Percentiles rank a stretch among this genome's conserved stretches.
Conservation (phyloP, 2,113 vertebrate genomes). For the Azemiops feae region DNA sequence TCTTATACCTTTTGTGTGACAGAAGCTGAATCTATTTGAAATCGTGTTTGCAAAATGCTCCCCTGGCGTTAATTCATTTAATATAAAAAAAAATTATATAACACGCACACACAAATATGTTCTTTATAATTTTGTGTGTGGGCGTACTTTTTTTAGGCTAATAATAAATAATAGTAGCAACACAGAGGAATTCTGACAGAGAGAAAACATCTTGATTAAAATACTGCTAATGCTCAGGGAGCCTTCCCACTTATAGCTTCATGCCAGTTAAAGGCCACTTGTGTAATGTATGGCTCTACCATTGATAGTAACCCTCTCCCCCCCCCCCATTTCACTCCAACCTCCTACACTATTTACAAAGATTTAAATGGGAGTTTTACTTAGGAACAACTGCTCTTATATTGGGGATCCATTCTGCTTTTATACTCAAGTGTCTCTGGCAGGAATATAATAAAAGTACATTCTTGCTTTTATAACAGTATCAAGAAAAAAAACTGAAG, state of each 20-base stretch:
- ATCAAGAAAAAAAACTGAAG: background rate
- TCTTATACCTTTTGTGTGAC: background rate
- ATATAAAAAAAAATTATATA: background rate
- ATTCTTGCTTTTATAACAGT: background rate
- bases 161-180: background rate
- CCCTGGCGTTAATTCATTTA: fast-evolving
- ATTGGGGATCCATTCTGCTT: background rate
- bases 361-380: background rate
- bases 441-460: background rate
- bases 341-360: background rate
- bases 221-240: background rate
- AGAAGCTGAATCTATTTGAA: slow-evolving; percentile 25
- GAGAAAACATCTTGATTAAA: background rate
- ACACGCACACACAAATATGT: background rate
- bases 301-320: background rate
- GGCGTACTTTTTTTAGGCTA: background rate
- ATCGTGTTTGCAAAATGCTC: background rate
- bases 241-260: background rate
- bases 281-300: background rate
- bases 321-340: background rate
- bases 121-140: background rate
- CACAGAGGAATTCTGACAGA: background rate
- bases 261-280: background rate
- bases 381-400: background rate
- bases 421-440: background rate